These are phyloP conservation scores for Ictidomys tridecemlineatus DNA, from an alignment of 2,113 vertebrate genomes.

Conservation along the genomic window DNA sequence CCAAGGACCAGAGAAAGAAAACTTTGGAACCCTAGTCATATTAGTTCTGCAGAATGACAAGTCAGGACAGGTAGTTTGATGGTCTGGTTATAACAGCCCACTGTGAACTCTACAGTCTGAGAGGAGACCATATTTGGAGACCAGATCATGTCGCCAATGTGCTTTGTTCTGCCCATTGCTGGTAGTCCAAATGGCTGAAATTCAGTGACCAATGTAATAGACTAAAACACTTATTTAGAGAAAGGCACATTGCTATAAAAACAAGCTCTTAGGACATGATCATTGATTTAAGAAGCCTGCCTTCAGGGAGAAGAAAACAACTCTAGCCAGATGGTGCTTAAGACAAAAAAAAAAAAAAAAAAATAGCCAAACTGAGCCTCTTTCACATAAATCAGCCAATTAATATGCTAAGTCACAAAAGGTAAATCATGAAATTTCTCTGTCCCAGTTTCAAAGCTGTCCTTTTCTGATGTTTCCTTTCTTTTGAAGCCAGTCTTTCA, in stretches of 20 bases:
- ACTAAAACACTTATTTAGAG: neutral
- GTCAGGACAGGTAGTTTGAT: neutral
- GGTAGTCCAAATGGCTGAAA: neutral
- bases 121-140: neutral
- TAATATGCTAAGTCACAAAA: slow-evolving; percentile 63
- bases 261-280: neutral
- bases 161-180: neutral
- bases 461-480: neutral
- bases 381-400: slow-evolving; percentile 65
- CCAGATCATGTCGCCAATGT: neutral
- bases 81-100: neutral
- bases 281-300: neutral
- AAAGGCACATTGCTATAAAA: neutral
- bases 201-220: neutral
- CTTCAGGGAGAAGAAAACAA: neutral
- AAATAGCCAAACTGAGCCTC: neutral
- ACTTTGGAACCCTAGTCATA: neutral
- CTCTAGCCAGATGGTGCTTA: slow-evolving; percentile 51
- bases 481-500: neutral
- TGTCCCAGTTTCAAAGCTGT: neutral
- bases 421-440: neutral
- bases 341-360: neutral
- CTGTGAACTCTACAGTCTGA: neutral
- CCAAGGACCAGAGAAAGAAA: neutral
- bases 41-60: neutral